A percentile compares a stretch with the other conserved stretches of the same genome.
These are phyloP conservation scores for Pocillopora verrucosa DNA, from an alignment of 64 coral and sea anemone genomes.

Conservation along the genomic window DNA sequence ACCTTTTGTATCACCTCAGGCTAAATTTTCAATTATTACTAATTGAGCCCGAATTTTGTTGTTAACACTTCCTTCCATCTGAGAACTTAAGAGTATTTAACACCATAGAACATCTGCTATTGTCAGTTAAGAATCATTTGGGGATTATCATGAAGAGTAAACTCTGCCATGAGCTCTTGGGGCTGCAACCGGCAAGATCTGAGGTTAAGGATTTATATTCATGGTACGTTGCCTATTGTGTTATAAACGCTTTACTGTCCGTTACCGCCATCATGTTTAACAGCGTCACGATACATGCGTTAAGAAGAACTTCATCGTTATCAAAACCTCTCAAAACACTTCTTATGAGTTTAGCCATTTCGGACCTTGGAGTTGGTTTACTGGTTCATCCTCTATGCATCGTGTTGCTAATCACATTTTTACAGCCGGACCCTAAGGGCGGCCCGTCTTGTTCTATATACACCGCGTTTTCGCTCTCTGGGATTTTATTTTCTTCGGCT, in stretches of 20 bases:
- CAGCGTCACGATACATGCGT: not conserved
- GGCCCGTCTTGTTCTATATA: not conserved
- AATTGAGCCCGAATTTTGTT: too few relatives aligned
- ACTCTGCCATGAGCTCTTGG: too few relatives aligned
- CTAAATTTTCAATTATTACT: too few relatives aligned
- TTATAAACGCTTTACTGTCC: not conserved
- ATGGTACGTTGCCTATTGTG: not conserved
- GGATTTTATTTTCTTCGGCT: not conserved
- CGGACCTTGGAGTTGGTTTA: not conserved
- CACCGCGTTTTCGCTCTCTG: not conserved
- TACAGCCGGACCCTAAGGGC: not conserved
- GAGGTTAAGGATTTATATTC: too few relatives aligned
- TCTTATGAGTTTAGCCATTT: not conserved
- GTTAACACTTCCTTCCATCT: too few relatives aligned
- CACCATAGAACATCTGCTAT: too few relatives aligned
- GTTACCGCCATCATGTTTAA: not conserved
- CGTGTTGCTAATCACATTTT: not conserved
- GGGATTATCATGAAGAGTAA: too few relatives aligned
- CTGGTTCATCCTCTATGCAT: not conserved
- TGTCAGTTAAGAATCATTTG: too few relatives aligned
- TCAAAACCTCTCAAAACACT: not conserved
- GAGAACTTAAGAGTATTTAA: too few relatives aligned
- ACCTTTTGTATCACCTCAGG: too few relatives aligned
- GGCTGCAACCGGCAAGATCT: too few relatives aligned
- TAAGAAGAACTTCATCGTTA: not conserved